phyloP scores from a whole-genome alignment of 2,113 vertebrate genomes.

The Excalfactoria chinensis region DNA sequence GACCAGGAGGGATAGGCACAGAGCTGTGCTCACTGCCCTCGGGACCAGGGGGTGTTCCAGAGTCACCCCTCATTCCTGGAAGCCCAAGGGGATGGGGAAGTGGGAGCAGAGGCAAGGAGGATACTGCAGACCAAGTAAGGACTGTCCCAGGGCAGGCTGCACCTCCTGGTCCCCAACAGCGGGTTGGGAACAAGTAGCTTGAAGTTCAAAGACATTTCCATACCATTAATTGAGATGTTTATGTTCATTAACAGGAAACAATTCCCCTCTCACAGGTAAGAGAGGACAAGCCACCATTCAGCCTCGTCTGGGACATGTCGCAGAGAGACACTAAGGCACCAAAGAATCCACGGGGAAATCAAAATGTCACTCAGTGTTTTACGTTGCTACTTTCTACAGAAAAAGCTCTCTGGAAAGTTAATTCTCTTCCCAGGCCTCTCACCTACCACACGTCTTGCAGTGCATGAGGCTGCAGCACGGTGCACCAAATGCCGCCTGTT shows the following conservation, averaged over 20 bases:
- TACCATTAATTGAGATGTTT: not conserved
- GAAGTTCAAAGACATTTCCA: accelerated
- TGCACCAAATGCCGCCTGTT: not conserved
- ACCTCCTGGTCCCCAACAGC: not conserved
- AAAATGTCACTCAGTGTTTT: constrained; percentile 37
- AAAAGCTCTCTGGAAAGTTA: constrained; percentile 37
- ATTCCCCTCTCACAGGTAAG: not conserved
- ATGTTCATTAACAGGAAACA: constrained; percentile 36
- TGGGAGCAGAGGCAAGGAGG: accelerated
- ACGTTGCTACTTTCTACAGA: not conserved
- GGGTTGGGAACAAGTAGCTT: not conserved
- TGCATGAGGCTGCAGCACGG: accelerated
- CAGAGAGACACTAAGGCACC: constrained; percentile 50
- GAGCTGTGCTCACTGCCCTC: no score
- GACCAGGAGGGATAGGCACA: not conserved
- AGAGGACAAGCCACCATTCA: not conserved
- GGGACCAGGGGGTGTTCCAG: not conserved
- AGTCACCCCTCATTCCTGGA: not conserved
- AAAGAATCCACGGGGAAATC: constrained; percentile 30
- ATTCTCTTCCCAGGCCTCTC: constrained; percentile 10
- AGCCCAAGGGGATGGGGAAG: not conserved
- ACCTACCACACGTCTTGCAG: not conserved
- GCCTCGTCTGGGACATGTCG: not conserved
- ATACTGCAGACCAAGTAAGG: not conserved
- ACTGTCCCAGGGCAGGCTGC: not conserved